Conservation (phyloP, 37 sponge, comb jelly and placozoan species). For the Geodia barretti region DNA sequence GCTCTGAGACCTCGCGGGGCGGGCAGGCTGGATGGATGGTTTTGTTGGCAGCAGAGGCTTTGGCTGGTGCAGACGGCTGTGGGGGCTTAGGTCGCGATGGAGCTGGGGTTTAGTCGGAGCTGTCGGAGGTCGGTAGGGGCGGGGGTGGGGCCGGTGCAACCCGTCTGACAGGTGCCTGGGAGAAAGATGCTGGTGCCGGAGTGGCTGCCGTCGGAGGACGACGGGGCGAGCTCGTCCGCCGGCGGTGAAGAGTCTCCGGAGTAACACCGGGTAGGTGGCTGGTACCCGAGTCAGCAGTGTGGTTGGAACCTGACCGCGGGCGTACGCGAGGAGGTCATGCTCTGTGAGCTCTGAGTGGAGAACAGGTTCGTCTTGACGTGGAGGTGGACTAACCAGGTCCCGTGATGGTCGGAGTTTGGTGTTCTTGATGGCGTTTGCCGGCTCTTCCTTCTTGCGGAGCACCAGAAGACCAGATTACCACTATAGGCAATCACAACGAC, state of each 20-base stretch:
- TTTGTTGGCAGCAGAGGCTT: background rate
- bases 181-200: background rate
- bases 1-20: background rate
- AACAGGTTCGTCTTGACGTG: background rate
- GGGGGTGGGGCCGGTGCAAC: background rate
- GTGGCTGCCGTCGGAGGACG: background rate
- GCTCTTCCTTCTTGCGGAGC: background rate
- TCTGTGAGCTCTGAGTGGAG: background rate
- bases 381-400: background rate
- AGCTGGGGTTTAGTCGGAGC: constrained; percentile 5
- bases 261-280: background rate
- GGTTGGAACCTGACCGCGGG: background rate
- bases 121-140: background rate
- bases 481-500: background rate
- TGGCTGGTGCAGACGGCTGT: constrained; percentile 2
- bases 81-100: background rate
- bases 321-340: background rate
- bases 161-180: background rate
- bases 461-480: too few relatives aligned
- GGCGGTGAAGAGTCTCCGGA: background rate
- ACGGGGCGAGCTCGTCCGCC: background rate
- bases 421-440: background rate
- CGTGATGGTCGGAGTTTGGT: background rate
- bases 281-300: background rate
- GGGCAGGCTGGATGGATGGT: background rate